Conservation (phyloP, 1,140 invertebrate species). For the Calliopsis andreniformis region DNA sequence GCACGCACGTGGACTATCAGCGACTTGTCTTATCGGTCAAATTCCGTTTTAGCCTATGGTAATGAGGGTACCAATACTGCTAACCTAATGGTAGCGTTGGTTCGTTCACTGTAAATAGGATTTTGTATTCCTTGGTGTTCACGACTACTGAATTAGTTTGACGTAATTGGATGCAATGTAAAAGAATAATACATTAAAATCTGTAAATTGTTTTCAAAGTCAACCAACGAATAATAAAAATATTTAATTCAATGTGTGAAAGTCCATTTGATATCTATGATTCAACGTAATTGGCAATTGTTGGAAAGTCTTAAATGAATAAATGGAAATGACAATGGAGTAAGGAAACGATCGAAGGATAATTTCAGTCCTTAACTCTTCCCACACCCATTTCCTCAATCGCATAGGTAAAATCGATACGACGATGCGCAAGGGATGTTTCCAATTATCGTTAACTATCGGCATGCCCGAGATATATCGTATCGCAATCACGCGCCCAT, state of each 20-base stretch:
- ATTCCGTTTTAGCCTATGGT: slow-evolving; percentile 10
- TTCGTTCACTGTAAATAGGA: neutral
- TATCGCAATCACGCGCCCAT: slow-evolving; percentile 50
- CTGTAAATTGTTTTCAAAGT: neutral
- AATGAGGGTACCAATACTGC: too few relatives aligned
- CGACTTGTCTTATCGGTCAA: neutral
- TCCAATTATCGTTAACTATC: slow-evolving; percentile 74
- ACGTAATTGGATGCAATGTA: too few relatives aligned
- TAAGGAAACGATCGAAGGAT: slow-evolving; percentile 63
- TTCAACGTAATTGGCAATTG: slow-evolving; percentile 31
- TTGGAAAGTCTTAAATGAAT: slow-evolving; percentile 26
- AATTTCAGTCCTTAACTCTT: slow-evolving; percentile 71
- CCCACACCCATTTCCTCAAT: slow-evolving; percentile 72
- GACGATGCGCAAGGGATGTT: slow-evolving; percentile 71
- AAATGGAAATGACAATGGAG: slow-evolving; percentile 57
- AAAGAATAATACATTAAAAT: too few relatives aligned
- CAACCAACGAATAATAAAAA: neutral
- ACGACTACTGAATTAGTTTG: too few relatives aligned
- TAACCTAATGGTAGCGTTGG: too few relatives aligned
- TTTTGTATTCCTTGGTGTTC: neutral
- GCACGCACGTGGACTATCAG: slow-evolving; percentile 14
- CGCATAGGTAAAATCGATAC: slow-evolving; percentile 61
- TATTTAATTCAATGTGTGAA: neutral
- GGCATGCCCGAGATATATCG: slow-evolving; percentile 62
- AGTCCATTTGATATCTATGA: slow-evolving; percentile 1